phyloP scores from a whole-genome alignment of 1,140 invertebrate species.

The Pogonomyrmex barbatus region DNA sequence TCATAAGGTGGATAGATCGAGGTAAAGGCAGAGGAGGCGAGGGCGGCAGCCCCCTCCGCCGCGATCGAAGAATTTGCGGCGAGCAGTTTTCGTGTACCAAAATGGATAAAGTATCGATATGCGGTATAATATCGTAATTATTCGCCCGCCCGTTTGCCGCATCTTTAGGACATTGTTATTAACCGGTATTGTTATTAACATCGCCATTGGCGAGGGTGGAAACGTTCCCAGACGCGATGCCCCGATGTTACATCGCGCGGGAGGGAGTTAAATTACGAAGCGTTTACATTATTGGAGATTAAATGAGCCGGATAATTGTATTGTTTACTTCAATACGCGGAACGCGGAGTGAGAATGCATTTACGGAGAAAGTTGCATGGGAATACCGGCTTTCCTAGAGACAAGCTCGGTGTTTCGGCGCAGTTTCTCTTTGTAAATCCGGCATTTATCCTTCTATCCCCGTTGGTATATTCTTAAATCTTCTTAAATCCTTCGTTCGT shows the following conservation, averaged over 20 bases:
- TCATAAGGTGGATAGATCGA: conserved; percentile 63
- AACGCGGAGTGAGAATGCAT: neutral
- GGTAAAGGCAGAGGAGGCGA: neutral
- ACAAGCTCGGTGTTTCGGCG: neutral
- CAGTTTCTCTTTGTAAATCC: conserved; percentile 6
- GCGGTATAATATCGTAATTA: conserved; percentile 58
- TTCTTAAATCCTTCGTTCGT: conserved; percentile 15
- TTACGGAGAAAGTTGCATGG: conserved; percentile 10
- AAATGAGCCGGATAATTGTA: conserved; percentile 56
- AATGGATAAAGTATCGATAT: conserved; percentile 53
- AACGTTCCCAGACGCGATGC: conserved; percentile 9
- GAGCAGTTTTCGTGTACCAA: conserved; percentile 14
- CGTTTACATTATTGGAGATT: conserved; percentile 58
- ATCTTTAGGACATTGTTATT: conserved; percentile 35
- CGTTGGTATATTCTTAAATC: neutral
- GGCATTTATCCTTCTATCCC: neutral
- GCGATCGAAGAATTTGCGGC: conserved; percentile 47
- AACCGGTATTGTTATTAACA: conserved; percentile 57
- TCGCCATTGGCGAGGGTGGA: conserved; percentile 2
- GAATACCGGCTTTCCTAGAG: neutral
- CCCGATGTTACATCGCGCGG: neutral
- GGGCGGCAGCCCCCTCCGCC: neutral
- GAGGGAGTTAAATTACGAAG: conserved; percentile 46
- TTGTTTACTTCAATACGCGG: conserved; percentile 47
- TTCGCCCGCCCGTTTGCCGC: conserved; percentile 13